Conservation (phyloP, 92 coral and sea anemone genomes). For the Epizoanthus rinbou region DNA sequence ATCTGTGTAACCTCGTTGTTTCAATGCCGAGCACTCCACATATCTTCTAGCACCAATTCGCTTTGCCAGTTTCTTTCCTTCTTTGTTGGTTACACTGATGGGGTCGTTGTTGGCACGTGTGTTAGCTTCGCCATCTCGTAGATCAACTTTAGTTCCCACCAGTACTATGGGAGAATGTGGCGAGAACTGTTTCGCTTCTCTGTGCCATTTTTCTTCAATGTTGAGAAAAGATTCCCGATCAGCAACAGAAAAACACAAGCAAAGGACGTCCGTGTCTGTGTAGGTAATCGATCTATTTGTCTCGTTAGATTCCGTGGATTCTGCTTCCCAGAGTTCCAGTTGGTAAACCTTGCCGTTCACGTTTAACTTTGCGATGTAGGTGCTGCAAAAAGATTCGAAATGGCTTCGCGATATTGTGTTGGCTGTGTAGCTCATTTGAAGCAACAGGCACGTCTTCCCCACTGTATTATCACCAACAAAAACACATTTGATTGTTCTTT, state of each 20-base stretch:
- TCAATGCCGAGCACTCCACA: constrained; percentile 84
- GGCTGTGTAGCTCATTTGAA: constrained; percentile 85
- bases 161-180: constrained; percentile 81
- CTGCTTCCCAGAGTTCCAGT: constrained; percentile 82
- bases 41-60: constrained; percentile 75
- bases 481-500: constrained; percentile 70
- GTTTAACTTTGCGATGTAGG: constrained; percentile 77
- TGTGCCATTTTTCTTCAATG: constrained; percentile 71
- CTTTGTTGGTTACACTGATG: constrained; percentile 60
- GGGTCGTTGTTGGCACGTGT: constrained; percentile 64
- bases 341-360: constrained; percentile 83
- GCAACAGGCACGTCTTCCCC: constrained; percentile 83
- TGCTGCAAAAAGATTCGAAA: constrained; percentile 73
- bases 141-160: constrained; percentile 84
- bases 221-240: constrained; percentile 78
- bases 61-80: constrained; percentile 77
- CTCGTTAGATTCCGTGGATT: constrained; percentile 54
- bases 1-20: constrained; percentile 77
- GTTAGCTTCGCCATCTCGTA: constrained; percentile 66
- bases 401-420: constrained; percentile 82
- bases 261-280: constrained; percentile 75
- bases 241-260: constrained; percentile 76
- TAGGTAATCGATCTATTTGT: constrained; percentile 49
- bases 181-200: constrained; percentile 62
- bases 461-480: constrained; percentile 75